Conservation (phyloP, 2,113 vertebrate species). For the Bostrychus sinensis region DNA sequence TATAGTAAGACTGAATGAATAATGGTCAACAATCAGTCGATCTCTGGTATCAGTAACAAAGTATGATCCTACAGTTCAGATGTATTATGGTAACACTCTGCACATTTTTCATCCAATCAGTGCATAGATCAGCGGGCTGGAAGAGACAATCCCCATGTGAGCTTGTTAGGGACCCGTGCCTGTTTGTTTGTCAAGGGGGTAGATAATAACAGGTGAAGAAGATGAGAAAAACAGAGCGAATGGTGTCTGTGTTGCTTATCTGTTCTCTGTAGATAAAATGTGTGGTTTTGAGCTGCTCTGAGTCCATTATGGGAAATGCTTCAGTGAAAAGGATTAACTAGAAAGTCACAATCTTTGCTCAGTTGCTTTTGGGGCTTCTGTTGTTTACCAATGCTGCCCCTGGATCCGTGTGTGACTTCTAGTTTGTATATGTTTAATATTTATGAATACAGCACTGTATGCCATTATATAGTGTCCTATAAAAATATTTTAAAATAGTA, state of each 20-base stretch:
- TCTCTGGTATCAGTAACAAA: neutral
- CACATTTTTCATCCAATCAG: slow-evolving; percentile 41
- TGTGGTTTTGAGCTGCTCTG: neutral
- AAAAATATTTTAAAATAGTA: no score
- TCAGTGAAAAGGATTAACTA: slow-evolving; percentile 5
- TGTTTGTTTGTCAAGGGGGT: slow-evolving; percentile 55
- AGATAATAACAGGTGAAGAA: slow-evolving; percentile 15
- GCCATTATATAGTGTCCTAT: no score
- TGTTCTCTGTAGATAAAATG: neutral
- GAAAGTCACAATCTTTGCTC: neutral
- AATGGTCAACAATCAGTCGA: neutral
- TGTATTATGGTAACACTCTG: slow-evolving; percentile 15
- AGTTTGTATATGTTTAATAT: no score
- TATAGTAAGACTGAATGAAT: neutral
- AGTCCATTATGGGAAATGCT: neutral
- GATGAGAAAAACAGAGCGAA: slow-evolving; percentile 15
- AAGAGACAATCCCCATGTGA: slow-evolving; percentile 53
- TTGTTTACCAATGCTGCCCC: neutral
- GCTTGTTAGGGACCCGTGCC: slow-evolving; percentile 58
- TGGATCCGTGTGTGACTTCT: neutral
- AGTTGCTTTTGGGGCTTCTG: neutral
- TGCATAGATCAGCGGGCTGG: slow-evolving; percentile 41
- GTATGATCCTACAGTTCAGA: slow-evolving; percentile 11
- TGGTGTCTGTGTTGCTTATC: slow-evolving; percentile 14
- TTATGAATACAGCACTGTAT: no score